Base-by-base conservation (phyloP, 1,140 invertebrate species). In the Oncopodura yosiiana region DNA sequence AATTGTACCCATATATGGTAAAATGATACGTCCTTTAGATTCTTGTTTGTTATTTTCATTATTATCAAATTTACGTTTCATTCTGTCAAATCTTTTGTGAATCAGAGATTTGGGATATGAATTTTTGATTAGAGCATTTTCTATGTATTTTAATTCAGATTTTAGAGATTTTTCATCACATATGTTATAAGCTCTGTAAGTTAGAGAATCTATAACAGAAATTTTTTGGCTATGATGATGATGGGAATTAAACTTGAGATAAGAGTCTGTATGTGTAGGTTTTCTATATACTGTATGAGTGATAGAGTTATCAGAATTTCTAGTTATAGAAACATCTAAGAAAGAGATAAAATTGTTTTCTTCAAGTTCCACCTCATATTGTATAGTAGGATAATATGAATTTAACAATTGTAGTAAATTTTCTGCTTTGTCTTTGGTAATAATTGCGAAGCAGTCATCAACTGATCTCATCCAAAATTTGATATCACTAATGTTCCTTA, bases 321-420 rank as follows among this genome's bases (percentile, higher is more conserved):
- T 30, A 11, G 36, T 29, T 1, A 55, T 34, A 16, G 49, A 6
- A 12, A 59, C 29, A 38, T 63, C 65, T 19, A 66, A 30, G 36
- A 66, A 64, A 6, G 48, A 39, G 26, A 64, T 41, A 23, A 21
- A 21, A 16, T 29, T 21, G 23, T 57, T 53, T 8, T 38, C 34
- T 58, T 64, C 52, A 34, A 32, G 46, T 45, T 66, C 62, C 46
- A 54, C 46, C 1, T 61, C 63, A 32, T 63, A 63, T 38, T 57
- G 16, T 12, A 64, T 60, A 21, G 38, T 32, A n/a, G 12, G 32
- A 34, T 61, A 56, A 16, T 61, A 34, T 18, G 49, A 44, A 16
- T 56, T 50, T 8, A 63, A 49, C n/a, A 53, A 46, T 14, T 26
- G 16, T 16, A 32, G 14, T 8, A 58, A 58, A 19, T 21, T 36